Evolutionary conservation across 64 coral and sea anemone species (phyloP).

Genomic region (Montipora efflorescens): DNA sequence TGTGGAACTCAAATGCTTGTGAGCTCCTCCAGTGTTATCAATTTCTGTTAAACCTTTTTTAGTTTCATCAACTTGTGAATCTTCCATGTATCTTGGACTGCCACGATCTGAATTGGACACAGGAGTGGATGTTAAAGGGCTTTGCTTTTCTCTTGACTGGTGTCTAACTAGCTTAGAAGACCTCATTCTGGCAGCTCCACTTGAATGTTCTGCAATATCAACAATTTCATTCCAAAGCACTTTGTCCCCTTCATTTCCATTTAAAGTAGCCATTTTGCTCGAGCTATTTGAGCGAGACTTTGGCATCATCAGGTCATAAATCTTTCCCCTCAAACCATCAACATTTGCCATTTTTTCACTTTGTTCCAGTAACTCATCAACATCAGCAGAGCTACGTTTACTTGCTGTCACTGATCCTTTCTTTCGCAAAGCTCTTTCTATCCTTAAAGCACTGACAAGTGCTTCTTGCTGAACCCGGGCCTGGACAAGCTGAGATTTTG

Average conservation of each 20-base stretch:
- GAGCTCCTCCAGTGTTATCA: background rate
- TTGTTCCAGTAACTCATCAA: constrained; percentile 7
- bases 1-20: background rate
- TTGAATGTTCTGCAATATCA: constrained; percentile 61
- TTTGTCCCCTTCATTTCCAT: constrained; percentile 8
- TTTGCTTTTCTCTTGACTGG: background rate
- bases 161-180: background rate
- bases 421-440: constrained; percentile 66
- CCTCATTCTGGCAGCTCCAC: constrained; percentile 24
- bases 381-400: background rate
- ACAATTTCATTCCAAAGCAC: constrained; percentile 51
- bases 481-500: constrained; percentile 93
- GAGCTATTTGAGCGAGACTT: background rate
- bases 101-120: constrained; percentile 20
- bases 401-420: background rate
- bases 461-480: constrained; percentile 90
- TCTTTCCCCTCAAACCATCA: constrained; percentile 21
- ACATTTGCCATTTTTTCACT: constrained; percentile 46
- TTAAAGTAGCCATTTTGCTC: background rate
- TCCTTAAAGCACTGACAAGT: constrained; percentile 74
- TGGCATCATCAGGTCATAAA: constrained; percentile 1
- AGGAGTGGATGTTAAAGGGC: constrained; percentile 74
- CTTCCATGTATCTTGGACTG: background rate
- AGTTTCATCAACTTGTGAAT: background rate
- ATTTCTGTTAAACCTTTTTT: background rate